Base-by-base conservation (phyloP, 2,113 vertebrate genomes). In the Heptranchias perlo region DNA sequence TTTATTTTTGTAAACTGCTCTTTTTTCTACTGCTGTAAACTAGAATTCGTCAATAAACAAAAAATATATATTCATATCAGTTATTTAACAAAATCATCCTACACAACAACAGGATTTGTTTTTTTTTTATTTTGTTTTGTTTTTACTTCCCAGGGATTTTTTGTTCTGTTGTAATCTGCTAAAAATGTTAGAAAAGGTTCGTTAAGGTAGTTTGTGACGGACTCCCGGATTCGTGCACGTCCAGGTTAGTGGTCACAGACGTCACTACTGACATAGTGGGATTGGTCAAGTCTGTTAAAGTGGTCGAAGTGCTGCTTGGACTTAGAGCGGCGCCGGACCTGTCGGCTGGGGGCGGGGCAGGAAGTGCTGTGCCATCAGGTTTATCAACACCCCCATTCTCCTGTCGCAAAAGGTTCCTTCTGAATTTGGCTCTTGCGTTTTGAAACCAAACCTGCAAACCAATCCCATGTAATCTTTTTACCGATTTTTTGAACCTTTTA, bases 381-480 rank as follows among this genome's bases (percentile, higher is more conserved):
- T 99, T 99, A 99, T 99, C 99, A 98, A 99, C 98, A 98, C 98
- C 99, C 99, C 99, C 99, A 98, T 98, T 99, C 99, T 99, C 99
- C 98, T 99, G 99, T 98, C 99, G 99, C 98, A 99, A 99, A 99
- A 99, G 99, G 98, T 99, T 99, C 99, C 99, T 99, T 99, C 99
- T 99, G 99, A 99, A 99, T 99, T 99, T 99, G 99, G 99, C 99
- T 98, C 99, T 98, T 97, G 99, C 99, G 98, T 99, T 99, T 99
- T 99, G 99, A 99, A 99, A 99, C 99, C 99, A 99, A 98, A 99
- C 99, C 99, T 99, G 99, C 98, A 99, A 99, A 99, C 99, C 99
- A 99, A 99, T 99, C 98, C 99, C 99, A 99, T 96, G 96, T 96
- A 97, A 98, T 98, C 98, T 98, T 99, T 99, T 99, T 99, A 99